A percentile compares a stretch with the other conserved stretches of the same genome.
Evolutionary conservation across 2,113 vertebrate species (phyloP).

Genomic region (Scatophagus argus): DNA sequence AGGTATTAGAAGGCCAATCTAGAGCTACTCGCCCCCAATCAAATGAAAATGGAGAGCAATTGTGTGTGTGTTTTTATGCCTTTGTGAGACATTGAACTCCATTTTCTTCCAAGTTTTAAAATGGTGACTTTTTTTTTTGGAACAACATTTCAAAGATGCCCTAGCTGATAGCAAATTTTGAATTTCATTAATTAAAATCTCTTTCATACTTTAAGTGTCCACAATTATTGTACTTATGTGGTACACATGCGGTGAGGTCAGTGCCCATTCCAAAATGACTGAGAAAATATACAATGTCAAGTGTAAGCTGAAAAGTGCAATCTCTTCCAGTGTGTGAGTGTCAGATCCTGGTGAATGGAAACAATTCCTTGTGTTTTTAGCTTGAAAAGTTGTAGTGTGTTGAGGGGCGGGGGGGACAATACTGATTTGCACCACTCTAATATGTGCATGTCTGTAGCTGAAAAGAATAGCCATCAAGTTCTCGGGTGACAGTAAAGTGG

Average conservation of each 20-base stretch:
- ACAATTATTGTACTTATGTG: neutral
- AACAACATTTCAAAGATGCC: neutral
- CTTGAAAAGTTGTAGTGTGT: neutral
- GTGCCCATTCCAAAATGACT: neutral
- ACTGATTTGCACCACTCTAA: neutral
- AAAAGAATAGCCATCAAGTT: slow-evolving; percentile 7
- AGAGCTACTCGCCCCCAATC: slow-evolving; percentile 32
- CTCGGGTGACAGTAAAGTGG: neutral
- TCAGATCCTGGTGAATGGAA: neutral
- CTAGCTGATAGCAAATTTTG: neutral
- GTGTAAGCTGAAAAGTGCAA: neutral
- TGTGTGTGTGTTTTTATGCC: slow-evolving; percentile 12
- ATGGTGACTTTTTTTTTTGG: neutral
- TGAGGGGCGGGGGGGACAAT: too few species aligned
- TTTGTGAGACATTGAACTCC: slow-evolving; percentile 25
- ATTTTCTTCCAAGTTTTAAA: slow-evolving; percentile 32
- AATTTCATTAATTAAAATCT: neutral
- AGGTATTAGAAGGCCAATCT: slow-evolving; percentile 39
- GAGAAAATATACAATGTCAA: neutral
- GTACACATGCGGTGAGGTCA: neutral
- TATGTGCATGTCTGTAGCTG: neutral
- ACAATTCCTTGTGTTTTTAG: neutral
- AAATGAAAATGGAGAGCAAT: slow-evolving; percentile 26
- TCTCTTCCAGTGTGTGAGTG: too few species aligned
- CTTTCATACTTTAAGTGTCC: neutral